A percentile compares a stretch with the other conserved stretches of the same genome.
phyloP scores from a whole-genome alignment of 2,888 invertebrate genomes.

The Scaptomyza flava region DNA sequence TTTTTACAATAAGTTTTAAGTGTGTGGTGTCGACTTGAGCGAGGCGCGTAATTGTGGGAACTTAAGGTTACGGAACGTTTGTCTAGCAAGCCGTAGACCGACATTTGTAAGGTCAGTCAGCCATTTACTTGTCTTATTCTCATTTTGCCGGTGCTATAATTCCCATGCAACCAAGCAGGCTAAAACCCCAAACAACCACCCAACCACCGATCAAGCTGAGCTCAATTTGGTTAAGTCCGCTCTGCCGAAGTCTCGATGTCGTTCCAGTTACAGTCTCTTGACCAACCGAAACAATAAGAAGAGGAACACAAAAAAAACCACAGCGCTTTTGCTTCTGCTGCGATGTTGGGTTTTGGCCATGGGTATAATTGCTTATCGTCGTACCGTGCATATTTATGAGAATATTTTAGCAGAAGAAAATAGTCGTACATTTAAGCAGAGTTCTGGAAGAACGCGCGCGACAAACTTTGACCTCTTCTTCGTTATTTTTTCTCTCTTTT shows the following conservation, averaged over 20 bases:
- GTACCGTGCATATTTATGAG: constrained; percentile 80
- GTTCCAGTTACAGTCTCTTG: constrained; percentile 84
- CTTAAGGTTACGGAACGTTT: constrained; percentile 75
- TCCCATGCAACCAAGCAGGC: constrained; percentile 66
- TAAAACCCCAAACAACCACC: constrained; percentile 35
- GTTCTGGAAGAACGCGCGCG: constrained; percentile 76
- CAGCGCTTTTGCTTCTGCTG: constrained; percentile 22
- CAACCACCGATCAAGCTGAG: constrained; percentile 28
- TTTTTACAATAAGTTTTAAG: constrained; percentile 65
- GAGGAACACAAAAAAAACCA: constrained; percentile 64
- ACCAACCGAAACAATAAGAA: constrained; percentile 84
- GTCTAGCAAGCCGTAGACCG: constrained; percentile 67
- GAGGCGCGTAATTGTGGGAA: constrained; percentile 77
- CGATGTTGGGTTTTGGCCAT: constrained; percentile 61
- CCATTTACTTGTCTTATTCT: constrained; percentile 73
- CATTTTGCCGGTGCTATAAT: constrained; percentile 74
- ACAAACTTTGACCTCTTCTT: constrained; percentile 79
- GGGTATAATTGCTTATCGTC: constrained; percentile 76
- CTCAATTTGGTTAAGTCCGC: constrained; percentile 41
- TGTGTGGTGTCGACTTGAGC: constrained; percentile 46
- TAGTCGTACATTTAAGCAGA: constrained; percentile 51
- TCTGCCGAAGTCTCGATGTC: constrained; percentile 56
- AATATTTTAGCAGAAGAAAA: constrained; percentile 59
- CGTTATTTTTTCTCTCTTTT: constrained; percentile 39
- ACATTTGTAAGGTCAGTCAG: constrained; percentile 64